These are phyloP conservation scores for Acanthopagrus latus DNA, from an alignment of 2,797 vertebrate species.

Conservation along the genomic window DNA sequence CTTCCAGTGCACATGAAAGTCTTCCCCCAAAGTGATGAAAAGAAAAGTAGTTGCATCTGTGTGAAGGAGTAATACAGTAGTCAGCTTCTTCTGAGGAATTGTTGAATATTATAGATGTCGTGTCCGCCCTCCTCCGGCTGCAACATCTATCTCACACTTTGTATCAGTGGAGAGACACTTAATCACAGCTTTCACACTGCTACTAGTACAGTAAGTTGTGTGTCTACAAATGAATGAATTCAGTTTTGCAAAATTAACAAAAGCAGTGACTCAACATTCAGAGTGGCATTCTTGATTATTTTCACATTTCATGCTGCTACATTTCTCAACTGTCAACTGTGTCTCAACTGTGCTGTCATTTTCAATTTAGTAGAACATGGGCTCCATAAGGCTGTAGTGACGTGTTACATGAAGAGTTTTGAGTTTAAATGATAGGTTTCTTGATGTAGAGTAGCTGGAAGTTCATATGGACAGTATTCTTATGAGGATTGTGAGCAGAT, in stretches of 20 bases:
- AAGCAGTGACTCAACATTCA: slow-evolving; percentile 21
- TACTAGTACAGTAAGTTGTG: background rate
- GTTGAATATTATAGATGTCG: slow-evolving; percentile 40
- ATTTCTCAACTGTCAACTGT: slow-evolving; percentile 22
- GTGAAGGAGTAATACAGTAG: slow-evolving; percentile 39
- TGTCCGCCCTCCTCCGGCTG: slow-evolving; percentile 20
- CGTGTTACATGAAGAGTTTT: slow-evolving; percentile 14
- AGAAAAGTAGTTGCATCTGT: background rate
- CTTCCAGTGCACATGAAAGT: slow-evolving; percentile 17
- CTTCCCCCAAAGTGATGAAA: background rate
- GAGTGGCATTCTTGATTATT: slow-evolving; percentile 41
- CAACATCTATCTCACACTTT: slow-evolving; percentile 32
- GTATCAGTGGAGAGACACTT: slow-evolving; percentile 5
- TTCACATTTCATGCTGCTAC: slow-evolving; percentile 2
- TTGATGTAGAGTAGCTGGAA: background rate
- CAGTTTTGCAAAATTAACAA: slow-evolving; percentile 39
- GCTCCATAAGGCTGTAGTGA: slow-evolving; percentile 23
- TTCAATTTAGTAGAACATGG: slow-evolving; percentile 8
- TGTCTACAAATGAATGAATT: slow-evolving; percentile 27
- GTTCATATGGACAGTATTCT: slow-evolving; percentile 21
- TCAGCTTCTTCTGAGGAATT: slow-evolving; percentile 32
- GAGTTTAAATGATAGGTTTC: slow-evolving; percentile 10
- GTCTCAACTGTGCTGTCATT: slow-evolving; percentile 41
- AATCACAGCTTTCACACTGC: slow-evolving; percentile 43
- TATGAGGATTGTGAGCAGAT: slow-evolving; percentile 29